Conservation (phyloP, 53 echinoderm and acorn worm species). For the Paracentrotus lividus region DNA sequence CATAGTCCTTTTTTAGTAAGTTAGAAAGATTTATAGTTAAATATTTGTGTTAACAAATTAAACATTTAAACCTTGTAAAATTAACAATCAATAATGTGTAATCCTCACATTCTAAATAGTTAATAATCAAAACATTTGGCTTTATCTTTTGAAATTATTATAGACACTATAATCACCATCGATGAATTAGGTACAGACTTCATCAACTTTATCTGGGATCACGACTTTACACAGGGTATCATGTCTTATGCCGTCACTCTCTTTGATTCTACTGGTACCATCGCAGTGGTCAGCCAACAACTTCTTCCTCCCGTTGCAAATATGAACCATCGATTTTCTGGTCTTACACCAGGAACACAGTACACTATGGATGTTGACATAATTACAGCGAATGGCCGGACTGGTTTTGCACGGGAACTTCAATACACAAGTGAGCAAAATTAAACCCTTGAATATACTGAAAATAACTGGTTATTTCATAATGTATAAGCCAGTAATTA, state of each 20-base stretch:
- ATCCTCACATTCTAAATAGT: no score
- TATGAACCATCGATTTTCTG: background rate
- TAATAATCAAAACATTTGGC: no score
- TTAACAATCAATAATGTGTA: no score
- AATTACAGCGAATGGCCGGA: background rate
- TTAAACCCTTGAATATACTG: background rate
- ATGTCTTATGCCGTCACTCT: background rate
- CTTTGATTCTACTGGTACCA: background rate
- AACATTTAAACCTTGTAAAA: no score
- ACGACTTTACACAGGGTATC: conserved; percentile 3
- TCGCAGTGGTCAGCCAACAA: background rate
- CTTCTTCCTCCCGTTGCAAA: background rate
- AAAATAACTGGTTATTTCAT: no score
- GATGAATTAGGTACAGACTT: background rate
- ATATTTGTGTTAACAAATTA: no score
- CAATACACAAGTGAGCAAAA: conserved; percentile 10
- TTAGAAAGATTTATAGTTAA: no score
- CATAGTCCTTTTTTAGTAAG: no score
- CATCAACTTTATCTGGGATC: conserved; percentile 52
- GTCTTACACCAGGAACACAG: background rate
- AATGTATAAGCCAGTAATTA: no score
- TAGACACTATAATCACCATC: background rate
- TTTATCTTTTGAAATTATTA: background rate
- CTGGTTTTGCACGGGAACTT: background rate
- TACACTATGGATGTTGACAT: background rate